Evolutionary conservation across 2,797 vertebrate genomes (phyloP).

Genomic region (Microctenopoma stevenorrisi): DNA sequence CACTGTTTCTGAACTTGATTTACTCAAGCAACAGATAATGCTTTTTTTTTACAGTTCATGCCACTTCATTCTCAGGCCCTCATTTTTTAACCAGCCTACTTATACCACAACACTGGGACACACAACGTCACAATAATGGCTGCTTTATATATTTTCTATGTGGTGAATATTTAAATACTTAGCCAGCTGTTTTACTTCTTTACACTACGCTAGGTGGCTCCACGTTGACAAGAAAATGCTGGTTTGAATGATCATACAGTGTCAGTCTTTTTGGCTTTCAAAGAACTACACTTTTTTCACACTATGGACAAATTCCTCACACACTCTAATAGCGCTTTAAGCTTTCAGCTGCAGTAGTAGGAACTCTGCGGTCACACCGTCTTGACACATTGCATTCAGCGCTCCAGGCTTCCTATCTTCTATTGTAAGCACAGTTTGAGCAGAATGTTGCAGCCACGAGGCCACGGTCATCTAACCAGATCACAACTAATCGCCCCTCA

Average conservation of each 20-base stretch:
- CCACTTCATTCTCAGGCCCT: conserved; percentile 27
- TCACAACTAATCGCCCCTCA: conserved; percentile 61
- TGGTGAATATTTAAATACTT: conserved; percentile 3
- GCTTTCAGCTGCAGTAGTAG: conserved; percentile 1
- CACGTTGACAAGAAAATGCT: background rate
- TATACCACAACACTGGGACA: background rate
- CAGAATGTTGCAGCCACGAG: conserved; percentile 49
- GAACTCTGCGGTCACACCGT: conserved; percentile 17
- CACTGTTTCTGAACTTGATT: conserved; percentile 61
- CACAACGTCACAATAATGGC: conserved; percentile 17
- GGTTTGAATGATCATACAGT: background rate
- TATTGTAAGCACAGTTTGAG: conserved; percentile 14
- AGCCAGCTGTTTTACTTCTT: background rate
- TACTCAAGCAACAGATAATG: conserved; percentile 62
- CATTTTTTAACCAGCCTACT: conserved; percentile 40
- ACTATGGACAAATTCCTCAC: background rate
- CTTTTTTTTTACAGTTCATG: conserved; percentile 29
- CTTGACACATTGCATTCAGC: conserved; percentile 22
- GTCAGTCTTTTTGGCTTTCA: background rate
- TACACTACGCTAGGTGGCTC: background rate
- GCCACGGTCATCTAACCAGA: conserved; percentile 53
- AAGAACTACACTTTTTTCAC: background rate
- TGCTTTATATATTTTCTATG: conserved; percentile 2
- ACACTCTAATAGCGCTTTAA: conserved; percentile 1
- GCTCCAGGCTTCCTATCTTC: conserved; percentile 26